These are phyloP conservation scores for Fopius arisanus DNA, from an alignment of 1,140 invertebrate genomes.

Conservation along the genomic window DNA sequence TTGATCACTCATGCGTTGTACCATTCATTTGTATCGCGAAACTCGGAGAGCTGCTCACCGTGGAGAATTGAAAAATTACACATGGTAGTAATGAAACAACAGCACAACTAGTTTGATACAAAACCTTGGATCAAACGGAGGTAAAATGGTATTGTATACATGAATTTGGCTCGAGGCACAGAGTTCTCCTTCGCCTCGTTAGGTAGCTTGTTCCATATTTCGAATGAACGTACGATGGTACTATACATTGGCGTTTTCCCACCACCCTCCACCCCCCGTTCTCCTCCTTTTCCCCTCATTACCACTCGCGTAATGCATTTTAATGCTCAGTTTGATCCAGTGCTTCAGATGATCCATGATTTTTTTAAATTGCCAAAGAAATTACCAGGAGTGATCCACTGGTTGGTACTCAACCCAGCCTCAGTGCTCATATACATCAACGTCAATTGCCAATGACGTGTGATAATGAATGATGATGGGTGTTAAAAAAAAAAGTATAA, in stretches of 20 bases:
- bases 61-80: not conserved
- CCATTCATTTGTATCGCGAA: not conserved
- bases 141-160: conserved; percentile 41
- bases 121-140: conserved; percentile 1
- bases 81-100: not conserved
- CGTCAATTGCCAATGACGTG: too few relatives aligned
- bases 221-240: conserved; percentile 34
- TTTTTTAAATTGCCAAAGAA: too few relatives aligned
- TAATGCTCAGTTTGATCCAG: too few relatives aligned
- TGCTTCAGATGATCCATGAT: too few relatives aligned
- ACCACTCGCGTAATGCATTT: not conserved
- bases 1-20: not conserved
- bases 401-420: too few relatives aligned
- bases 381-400: too few relatives aligned
- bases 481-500: conserved; percentile 24
- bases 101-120: not conserved
- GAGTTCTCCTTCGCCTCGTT: conserved; percentile 50
- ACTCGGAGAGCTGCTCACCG: not conserved
- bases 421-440: too few relatives aligned
- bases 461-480: not conserved
- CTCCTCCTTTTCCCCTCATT: conserved; percentile 32
- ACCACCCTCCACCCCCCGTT: conserved; percentile 33
- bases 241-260: conserved; percentile 33
- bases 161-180: conserved; percentile 39
- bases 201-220: conserved; percentile 49